Evolutionary conservation across 1,140 invertebrate genomes (phyloP), one percentile per base, ranked within the genome.

Genomic region (Procambarus virginalis): DNA sequence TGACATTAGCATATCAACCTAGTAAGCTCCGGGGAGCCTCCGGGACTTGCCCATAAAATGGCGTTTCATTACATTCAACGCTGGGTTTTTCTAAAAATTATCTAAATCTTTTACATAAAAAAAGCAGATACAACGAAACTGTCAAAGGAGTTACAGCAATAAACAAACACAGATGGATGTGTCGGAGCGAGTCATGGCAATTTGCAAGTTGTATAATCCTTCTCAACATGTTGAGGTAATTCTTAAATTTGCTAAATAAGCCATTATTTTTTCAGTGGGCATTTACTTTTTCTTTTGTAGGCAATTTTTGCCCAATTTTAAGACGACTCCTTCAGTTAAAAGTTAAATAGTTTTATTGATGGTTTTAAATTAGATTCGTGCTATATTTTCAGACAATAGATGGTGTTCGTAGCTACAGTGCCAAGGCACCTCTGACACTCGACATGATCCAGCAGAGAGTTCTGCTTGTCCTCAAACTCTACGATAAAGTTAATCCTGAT

Each of bases 401-500:
- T 22, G 78, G 85, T 58, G 78, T 90, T 60, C 95, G 96, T 94
- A 95, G 95, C 94, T 97, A 97, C 95, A 96, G 96, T 94, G 94
- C 94, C 91, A 95, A 95, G 92, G 95, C 95, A 92, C 97, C 97
- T 92, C 94, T 98, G 93, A 95, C 97, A 89, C 94, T 98, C 93
- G 96, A 97, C 92, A 95, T 97, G 93, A 97, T 99, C 94, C 94
- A 95, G 93, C 96, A 98, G 94, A 96, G 98, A 93, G 97, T 99
- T 86, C 94, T 99, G 92, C 96, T 99, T 94, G 97, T 99, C 91
- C 96, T 99, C 91, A 98, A 97, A 95, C 96, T 99, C 92, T 99
- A 97, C 95, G 98, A 99, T 95, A 99, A 99, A 96, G 95, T 99
- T 94, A 96, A 98, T 94, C 96, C 97, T 92, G 95, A 96, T 92